A percentile compares a stretch with the other conserved stretches of the same genome.
phyloP scores from a whole-genome alignment of 2,113 vertebrate species.

The Oncorhynchus gorbuscha region DNA sequence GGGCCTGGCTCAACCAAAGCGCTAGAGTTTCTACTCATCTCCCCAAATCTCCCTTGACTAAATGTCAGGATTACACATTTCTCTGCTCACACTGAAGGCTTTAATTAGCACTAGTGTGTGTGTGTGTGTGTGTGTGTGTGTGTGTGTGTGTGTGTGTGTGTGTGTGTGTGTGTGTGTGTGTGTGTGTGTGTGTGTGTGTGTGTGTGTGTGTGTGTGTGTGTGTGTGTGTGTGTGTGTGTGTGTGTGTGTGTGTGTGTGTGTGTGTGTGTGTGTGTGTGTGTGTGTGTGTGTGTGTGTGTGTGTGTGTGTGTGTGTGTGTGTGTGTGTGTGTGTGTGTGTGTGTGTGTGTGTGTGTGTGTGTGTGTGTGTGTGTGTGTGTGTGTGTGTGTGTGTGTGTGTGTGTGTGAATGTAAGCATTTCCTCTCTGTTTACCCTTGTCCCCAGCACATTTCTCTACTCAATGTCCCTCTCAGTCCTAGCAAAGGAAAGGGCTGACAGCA shows the following conservation, averaged over 20 bases:
- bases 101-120: slow-evolving; percentile 84
- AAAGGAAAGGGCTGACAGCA: slow-evolving; percentile 17
- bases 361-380: too few relatives aligned
- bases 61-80: slow-evolving; percentile 96
- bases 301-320: too few relatives aligned
- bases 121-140: slow-evolving; percentile 52
- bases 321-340: too few relatives aligned
- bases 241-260: slow-evolving; percentile 6
- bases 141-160: too few relatives aligned
- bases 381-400: not conserved
- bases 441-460: slow-evolving; percentile 37
- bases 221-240: too few relatives aligned
- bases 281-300: too few relatives aligned
- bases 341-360: too few relatives aligned
- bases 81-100: slow-evolving; percentile 83
- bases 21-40: slow-evolving; percentile 90
- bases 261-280: slow-evolving; percentile 53
- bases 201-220: too few relatives aligned
- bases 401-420: slow-evolving; percentile 26
- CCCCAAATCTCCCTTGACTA: slow-evolving; percentile 97
- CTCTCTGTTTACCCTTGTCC: slow-evolving; percentile 28
- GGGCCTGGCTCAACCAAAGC: slow-evolving; percentile 77
- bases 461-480: slow-evolving; percentile 36
- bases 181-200: too few relatives aligned
- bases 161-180: too few relatives aligned